Evolutionary conservation across 1,140 invertebrate genomes (phyloP), one percentile per base, ranked within the genome.

Genomic region (Drosophila trapezifrons): DNA sequence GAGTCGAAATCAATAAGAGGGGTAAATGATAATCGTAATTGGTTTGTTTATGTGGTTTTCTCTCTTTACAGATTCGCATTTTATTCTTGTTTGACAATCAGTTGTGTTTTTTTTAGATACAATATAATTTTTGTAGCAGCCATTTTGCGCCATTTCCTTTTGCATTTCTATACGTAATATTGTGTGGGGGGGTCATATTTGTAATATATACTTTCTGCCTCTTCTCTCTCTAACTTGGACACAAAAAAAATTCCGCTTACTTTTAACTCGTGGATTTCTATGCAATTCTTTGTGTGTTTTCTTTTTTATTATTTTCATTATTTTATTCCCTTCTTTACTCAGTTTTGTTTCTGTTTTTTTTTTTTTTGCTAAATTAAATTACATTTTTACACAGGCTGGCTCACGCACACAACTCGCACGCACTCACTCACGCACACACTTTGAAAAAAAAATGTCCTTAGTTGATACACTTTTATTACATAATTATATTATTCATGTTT

Each of bases 71-170:
- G 69, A 72, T 49, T 72, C 51, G 32, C 67, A 78, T 76, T 78
- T 71, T 78, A 72, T 86, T 82, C 47, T 89, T 87, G 79, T 87
- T 87, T 75, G 84, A 87, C 83, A 86, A 87, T 86, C 81, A 49
- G 27, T 73, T 76, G 17, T 35, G 47, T 51, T 15, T 56, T 70
- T 67, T 86, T 79, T 77, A 62, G 78, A 87, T 90, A 90, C 76
- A 87, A 80, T 87, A 69, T 71, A 72, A 59, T 76, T 47, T 67
- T 76, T 67, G 17, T 35, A 52, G 69, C 73, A 77, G 64, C 54
- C 59, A 32, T 37, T 54, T 65, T 37, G n/a, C 20, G 47, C 17
- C 49, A 10, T 62, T 64, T 72, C 57, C 58, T 80, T n/a, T n/a
- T 87, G 76, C 83, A 63, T 77, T 38, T 84, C 58, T 78, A 84